Conservation (phyloP, 2,113 vertebrate genomes). For the Chrysemys picta region DNA sequence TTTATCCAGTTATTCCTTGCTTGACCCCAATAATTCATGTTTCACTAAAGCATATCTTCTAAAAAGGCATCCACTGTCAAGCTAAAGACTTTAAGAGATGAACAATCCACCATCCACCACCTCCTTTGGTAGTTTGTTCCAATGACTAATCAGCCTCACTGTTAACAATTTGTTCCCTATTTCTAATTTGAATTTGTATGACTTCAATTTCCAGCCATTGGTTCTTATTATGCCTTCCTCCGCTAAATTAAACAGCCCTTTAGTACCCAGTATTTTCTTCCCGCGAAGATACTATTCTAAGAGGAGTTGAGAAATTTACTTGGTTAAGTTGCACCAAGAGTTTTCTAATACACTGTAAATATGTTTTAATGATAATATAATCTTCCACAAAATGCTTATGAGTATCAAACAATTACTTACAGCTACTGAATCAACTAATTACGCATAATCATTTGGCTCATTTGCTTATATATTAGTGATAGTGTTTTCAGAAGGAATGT, state of each 20-base stretch:
- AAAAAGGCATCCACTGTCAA: constrained; percentile 7
- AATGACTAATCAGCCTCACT: neutral
- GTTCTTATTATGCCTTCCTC: neutral
- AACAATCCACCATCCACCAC: neutral
- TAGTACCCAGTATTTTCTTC: neutral
- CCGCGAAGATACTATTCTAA: neutral
- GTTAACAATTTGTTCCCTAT: neutral
- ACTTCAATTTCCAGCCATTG: neutral
- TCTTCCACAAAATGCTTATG: constrained; percentile 38
- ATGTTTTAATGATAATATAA: constrained; percentile 54
- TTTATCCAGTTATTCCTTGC: neutral
- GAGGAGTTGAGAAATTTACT: constrained; percentile 28
- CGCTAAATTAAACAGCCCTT: neutral
- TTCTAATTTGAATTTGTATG: neutral
- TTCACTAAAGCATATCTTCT: neutral
- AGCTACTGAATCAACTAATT: constrained; percentile 64
- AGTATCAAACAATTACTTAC: constrained; percentile 55
- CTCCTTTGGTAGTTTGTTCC: neutral
- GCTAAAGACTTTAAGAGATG: neutral
- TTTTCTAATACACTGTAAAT: constrained; percentile 46
- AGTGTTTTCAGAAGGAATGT: constrained; percentile 41
- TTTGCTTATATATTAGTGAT: constrained; percentile 38
- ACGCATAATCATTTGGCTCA: constrained; percentile 50
- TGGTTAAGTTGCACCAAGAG: constrained; percentile 31
- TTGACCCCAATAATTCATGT: neutral